Percentiles rank a stretch among this genome's conserved stretches.
Evolutionary conservation across 2,113 vertebrate genomes (phyloP).

Genomic region (Octodon degus): DNA sequence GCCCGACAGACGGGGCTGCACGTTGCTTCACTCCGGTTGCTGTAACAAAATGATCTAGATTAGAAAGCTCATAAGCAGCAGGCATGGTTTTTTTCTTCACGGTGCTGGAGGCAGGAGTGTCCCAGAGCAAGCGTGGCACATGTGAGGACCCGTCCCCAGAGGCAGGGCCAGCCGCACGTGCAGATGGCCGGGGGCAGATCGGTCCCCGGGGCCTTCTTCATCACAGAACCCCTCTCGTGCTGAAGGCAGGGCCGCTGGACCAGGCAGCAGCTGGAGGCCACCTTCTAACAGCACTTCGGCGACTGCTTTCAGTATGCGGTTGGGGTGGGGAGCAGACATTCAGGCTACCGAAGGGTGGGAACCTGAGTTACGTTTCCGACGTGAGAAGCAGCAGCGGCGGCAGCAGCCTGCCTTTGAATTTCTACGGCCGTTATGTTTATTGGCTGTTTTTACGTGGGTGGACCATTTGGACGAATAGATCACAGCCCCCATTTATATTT

Average conservation of each 20-base stretch:
- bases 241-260: not conserved
- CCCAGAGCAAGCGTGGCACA: not conserved
- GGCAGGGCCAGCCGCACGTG: not conserved
- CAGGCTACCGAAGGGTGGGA: not conserved
- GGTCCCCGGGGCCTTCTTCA: not conserved
- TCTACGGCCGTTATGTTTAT: not conserved
- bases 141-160: not conserved
- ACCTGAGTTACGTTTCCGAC: not conserved
- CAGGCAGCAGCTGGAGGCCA: not conserved
- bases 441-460: not conserved
- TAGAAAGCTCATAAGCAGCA: not conserved
- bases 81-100: not conserved
- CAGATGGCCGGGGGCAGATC: too few species aligned
- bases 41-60: not conserved
- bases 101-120: not conserved
- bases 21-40: not conserved
- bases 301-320: not conserved
- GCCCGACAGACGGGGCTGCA: not conserved
- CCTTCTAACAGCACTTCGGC: not conserved
- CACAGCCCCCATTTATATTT: not conserved
- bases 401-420: not conserved
- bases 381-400: not conserved
- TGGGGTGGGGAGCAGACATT: not conserved
- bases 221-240: too few species aligned
- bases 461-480: not conserved